Evolutionary conservation across 2,113 vertebrate species (phyloP).

Genomic region (Dinomys branickii): DNA sequence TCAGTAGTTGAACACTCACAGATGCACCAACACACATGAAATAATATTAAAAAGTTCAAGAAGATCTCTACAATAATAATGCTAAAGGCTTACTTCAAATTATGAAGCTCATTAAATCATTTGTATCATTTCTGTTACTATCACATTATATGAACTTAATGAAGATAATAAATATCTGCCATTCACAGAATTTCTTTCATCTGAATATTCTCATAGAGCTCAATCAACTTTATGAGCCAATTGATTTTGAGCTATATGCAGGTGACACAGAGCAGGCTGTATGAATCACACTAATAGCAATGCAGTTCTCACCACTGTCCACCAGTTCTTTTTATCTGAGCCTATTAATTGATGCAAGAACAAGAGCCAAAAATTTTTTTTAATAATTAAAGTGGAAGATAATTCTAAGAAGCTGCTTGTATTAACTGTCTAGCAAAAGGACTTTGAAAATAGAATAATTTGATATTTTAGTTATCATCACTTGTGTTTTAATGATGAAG

Average conservation of each 20-base stretch:
- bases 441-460: conserved; percentile 44
- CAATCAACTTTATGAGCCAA: conserved; percentile 76
- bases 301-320: neutral
- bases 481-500: conserved; percentile 32
- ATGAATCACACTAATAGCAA: conserved; percentile 53
- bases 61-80: conserved; percentile 56
- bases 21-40: conserved; percentile 18
- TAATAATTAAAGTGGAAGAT: conserved; percentile 57
- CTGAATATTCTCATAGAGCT: conserved; percentile 77
- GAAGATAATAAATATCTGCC: conserved; percentile 78
- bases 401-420: conserved; percentile 55
- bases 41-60: conserved; percentile 45
- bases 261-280: conserved; percentile 37
- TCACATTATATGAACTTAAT: conserved; percentile 71
- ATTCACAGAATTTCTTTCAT: conserved; percentile 78
- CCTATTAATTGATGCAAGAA: conserved; percentile 49
- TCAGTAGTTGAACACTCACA: neutral
- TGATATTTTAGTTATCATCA: conserved; percentile 29
- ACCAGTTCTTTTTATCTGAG: conserved; percentile 1
- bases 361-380: conserved; percentile 40
- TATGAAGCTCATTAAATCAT: conserved; percentile 76
- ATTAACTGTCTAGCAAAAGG: conserved; percentile 30
- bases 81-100: conserved; percentile 61
- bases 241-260: conserved; percentile 60
- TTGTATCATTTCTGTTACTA: conserved; percentile 77